Conservation (phyloP, 1,140 invertebrate species). For the Bombus ignitus region DNA sequence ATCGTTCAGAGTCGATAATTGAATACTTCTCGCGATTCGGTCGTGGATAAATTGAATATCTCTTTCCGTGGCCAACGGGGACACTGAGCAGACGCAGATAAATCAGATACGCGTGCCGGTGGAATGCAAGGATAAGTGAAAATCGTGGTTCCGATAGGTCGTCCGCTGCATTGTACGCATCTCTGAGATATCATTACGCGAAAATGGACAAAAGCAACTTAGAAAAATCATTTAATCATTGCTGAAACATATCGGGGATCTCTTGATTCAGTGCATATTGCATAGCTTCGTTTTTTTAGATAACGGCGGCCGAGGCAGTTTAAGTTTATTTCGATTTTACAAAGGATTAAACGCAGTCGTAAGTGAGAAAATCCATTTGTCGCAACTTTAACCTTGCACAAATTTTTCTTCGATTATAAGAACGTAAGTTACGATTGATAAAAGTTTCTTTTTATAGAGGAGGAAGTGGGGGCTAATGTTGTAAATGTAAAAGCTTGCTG, state of each 20-base stretch:
- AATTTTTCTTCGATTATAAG: not conserved
- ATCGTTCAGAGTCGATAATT: conserved; percentile 12
- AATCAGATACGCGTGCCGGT: not conserved
- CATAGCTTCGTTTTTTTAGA: not conserved
- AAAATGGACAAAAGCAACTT: conserved; percentile 4
- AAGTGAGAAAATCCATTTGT: not conserved
- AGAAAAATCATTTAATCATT: not conserved
- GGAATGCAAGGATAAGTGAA: conserved; percentile 12
- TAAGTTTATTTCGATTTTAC: not conserved
- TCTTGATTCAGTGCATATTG: not conserved
- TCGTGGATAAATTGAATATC: conserved; percentile 6
- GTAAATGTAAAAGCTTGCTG: not conserved
- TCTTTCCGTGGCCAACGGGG: not conserved
- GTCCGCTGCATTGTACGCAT: not conserved
- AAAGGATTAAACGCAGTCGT: not conserved
- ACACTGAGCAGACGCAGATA: not conserved
- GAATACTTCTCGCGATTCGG: not conserved
- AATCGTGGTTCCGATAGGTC: not conserved
- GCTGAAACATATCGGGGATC: not conserved
- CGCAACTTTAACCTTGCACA: not conserved
- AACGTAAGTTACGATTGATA: not conserved
- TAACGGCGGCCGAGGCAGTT: not conserved
- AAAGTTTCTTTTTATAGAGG: not conserved
- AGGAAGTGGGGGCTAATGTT: not conserved
- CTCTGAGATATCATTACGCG: not conserved